phyloP scores from a whole-genome alignment of 2,888 invertebrate genomes.

The Cartodere bifasciata region DNA sequence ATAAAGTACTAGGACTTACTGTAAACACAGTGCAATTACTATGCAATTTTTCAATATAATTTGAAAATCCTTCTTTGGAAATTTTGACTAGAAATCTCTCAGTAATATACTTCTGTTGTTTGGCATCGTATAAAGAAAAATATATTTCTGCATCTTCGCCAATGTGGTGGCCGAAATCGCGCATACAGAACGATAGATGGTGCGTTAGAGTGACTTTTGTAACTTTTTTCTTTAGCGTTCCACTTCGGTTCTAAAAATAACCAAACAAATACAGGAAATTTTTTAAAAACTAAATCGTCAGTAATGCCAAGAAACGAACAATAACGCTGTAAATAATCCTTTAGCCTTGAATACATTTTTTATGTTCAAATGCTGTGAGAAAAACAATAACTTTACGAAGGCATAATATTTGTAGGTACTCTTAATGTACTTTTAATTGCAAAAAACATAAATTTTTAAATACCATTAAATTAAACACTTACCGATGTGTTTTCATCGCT shows the following conservation, averaged over 20 bases:
- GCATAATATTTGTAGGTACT: too few species aligned
- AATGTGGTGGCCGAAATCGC: conserved; percentile 78
- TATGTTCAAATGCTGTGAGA: too few species aligned
- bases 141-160: conserved; percentile 84
- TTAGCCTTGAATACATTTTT: too few species aligned
- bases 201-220: conserved; percentile 50
- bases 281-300: conserved; percentile 2
- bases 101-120: conserved; percentile 65
- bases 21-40: conserved; percentile 85
- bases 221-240: conserved; percentile 44
- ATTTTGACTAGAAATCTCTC: conserved; percentile 83
- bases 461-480: conserved; percentile 29
- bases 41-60: conserved; percentile 75
- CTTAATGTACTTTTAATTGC: conserved; percentile 41
- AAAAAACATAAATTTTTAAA: conserved; percentile 11
- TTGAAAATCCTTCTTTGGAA: conserved; percentile 81
- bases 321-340: too few species aligned
- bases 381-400: too few species aligned
- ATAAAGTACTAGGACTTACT: conserved; percentile 21
- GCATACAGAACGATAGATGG: conserved; percentile 76
- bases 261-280: not conserved
- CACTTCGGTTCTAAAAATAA: conserved; percentile 34
- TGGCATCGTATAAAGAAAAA: conserved; percentile 74
- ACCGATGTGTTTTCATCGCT: conserved; percentile 69
- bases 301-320: not conserved